Percentiles rank a stretch among this genome's conserved stretches.
Conservation (phyloP, 2,888 invertebrate genomes). For the Zygaena filipendulae region DNA sequence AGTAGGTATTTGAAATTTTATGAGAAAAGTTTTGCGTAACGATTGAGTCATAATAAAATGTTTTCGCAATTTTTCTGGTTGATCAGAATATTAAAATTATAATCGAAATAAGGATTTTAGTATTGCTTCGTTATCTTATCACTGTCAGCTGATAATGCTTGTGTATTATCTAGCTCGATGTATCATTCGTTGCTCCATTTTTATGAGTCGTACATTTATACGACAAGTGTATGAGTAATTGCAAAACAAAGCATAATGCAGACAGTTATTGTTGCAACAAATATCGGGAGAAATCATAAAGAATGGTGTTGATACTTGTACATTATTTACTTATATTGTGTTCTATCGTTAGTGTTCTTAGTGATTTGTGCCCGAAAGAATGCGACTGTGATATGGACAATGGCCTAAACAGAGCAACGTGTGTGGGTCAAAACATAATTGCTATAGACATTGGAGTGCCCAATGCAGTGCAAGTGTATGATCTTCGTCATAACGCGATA, state of each 20-base stretch:
- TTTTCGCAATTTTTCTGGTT: no score
- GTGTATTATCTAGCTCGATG: conserved; percentile 12
- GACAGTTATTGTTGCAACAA: no score
- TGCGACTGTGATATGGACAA: conserved; percentile 65
- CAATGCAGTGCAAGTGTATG: conserved; percentile 66
- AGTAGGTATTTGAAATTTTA: no score
- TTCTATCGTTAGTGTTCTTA: conserved; percentile 17
- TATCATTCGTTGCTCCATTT: conserved; percentile 36
- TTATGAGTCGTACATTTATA: no score
- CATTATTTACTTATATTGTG: no score
- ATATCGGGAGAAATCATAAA: no score
- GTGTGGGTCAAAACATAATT: conserved; percentile 69
- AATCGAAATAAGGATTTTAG: no score
- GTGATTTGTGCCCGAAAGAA: conserved; percentile 57
- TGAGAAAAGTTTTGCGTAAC: no score
- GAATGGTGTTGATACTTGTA: conserved; percentile 48
- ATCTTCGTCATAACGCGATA: conserved; percentile 71
- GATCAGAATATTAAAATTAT: no score
- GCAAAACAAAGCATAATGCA: conserved; percentile 22
- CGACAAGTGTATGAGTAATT: conserved; percentile 27
- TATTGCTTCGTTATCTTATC: conserved; percentile 20
- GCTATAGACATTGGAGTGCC: conserved; percentile 70
- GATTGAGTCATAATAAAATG: no score
- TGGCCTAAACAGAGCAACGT: conserved; percentile 57
- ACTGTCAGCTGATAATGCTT: conserved; percentile 14